Evolutionary conservation across 2,888 invertebrate species (phyloP).

Genomic region (Esperia sulphurella): DNA sequence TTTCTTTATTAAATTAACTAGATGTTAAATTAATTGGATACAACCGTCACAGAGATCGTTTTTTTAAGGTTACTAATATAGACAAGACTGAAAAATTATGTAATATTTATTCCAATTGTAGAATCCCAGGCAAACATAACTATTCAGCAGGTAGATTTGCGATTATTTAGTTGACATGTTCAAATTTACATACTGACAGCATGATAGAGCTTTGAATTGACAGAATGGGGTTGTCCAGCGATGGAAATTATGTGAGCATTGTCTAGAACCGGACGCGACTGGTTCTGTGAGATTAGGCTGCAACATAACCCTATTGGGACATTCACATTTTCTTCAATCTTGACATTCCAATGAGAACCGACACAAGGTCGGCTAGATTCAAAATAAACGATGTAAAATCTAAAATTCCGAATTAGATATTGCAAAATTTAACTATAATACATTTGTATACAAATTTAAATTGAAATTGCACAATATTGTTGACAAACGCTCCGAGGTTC

Average conservation of each 20-base stretch:
- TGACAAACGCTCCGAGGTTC: slow-evolving; percentile 50
- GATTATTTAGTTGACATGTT: not conserved
- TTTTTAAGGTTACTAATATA: too few species aligned
- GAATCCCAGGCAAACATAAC: too few species aligned
- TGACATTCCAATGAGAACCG: slow-evolving; percentile 12
- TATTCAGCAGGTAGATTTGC: not conserved
- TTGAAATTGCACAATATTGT: slow-evolving; percentile 49
- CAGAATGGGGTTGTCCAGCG: slow-evolving; percentile 5
- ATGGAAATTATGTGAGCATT: slow-evolving; percentile 5
- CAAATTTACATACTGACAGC: not conserved
- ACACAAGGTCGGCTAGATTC: slow-evolving; percentile 31
- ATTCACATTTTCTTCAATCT: slow-evolving; percentile 25
- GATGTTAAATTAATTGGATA: too few species aligned
- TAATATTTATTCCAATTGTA: too few species aligned
- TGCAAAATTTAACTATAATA: slow-evolving; percentile 4
- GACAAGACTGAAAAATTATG: too few species aligned
- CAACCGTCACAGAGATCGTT: too few species aligned
- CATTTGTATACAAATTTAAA: slow-evolving; percentile 21
- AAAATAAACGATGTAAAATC: slow-evolving; percentile 14
- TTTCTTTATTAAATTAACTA: too few species aligned
- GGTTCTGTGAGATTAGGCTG: slow-evolving; percentile 2
- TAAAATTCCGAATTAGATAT: slow-evolving; percentile 12
- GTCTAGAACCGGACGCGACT: slow-evolving; percentile 3
- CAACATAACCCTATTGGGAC: slow-evolving; percentile 8
- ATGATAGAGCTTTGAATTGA: not conserved